Evolutionary conservation across 30 jellyfish, hydroid and myxozoan genomes (phyloP).

Genomic region (Aurelia sp.): DNA sequence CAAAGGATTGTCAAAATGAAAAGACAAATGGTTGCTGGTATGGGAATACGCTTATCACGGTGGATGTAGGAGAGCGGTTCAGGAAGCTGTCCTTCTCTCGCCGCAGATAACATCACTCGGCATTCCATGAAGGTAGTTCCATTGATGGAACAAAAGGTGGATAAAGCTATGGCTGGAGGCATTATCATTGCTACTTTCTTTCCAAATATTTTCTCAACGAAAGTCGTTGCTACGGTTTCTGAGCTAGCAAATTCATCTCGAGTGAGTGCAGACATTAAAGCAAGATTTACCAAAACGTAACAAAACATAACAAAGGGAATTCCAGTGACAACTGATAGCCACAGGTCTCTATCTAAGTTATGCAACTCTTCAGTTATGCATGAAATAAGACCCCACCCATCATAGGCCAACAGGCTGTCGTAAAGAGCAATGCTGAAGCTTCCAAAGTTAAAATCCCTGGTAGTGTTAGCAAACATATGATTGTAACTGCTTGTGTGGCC

Average conservation of each 20-base stretch:
- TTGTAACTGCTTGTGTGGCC: not conserved
- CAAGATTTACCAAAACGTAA: slow-evolving; percentile 16
- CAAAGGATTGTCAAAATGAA: not conserved
- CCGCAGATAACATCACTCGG: slow-evolving; percentile 23
- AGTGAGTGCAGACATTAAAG: slow-evolving; percentile 16
- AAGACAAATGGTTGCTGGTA: not conserved
- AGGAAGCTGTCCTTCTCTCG: slow-evolving; percentile 54
- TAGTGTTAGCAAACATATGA: slow-evolving; percentile 3
- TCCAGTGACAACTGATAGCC: slow-evolving; percentile 18
- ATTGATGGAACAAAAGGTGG: slow-evolving; percentile 3
- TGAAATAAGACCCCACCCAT: slow-evolving; percentile 16
- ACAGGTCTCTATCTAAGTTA: slow-evolving; percentile 5
- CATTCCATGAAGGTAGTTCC: not conserved
- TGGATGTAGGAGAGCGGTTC: slow-evolving; percentile 17
- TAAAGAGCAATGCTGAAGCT: slow-evolving; percentile 21
- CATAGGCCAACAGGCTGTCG: slow-evolving; percentile 33
- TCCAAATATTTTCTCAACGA: slow-evolving; percentile 5
- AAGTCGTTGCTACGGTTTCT: slow-evolving; percentile 21
- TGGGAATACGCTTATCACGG: slow-evolving; percentile 1
- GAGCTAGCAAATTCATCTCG: slow-evolving; percentile 20
- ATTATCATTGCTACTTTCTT: not conserved
- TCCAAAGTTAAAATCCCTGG: not conserved
- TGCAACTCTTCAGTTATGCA: slow-evolving; percentile 21
- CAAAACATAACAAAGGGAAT: slow-evolving; percentile 30
- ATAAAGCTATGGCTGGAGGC: slow-evolving; percentile 5